Base-by-base conservation (phyloP, 2,797 vertebrate species). In the Hippoglossus hippoglossus region DNA sequence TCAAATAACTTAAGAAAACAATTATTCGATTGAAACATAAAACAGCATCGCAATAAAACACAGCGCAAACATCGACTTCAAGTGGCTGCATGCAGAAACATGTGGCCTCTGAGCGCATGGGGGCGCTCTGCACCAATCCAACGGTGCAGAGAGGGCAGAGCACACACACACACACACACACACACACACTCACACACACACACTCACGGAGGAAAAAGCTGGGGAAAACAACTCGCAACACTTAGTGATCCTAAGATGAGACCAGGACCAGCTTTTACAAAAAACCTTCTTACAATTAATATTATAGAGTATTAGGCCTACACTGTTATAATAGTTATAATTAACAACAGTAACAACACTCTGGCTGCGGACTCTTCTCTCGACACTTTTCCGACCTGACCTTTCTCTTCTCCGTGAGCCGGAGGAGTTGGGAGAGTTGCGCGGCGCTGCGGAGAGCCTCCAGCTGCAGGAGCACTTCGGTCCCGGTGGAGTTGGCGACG, bases 401-500 rank as follows among this genome's bases (percentile, higher is more conserved):
- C 95, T 95, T 95, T 92, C 89, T 91, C 90, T 91, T 94, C 86
- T 93, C 94, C 85, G 92, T 85, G 71, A 94, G 93, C 16, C 87
- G 91, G 80, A 91, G 86, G 81, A 94, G 92, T 91, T 94, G 92
- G 8, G 93, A 92, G 88, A 95, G 94, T 92, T 93, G 93, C 89
- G 92, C 92, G 82, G 94, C 92, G 89, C 86, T 92, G 88, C 94
- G 92, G 67, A 94, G 90, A 89, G 94, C 92, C 83, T 95, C 94
- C 93, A 95, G 91, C 90, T 94, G 93, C 89, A 94, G 90, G n/a
- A 95, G 89, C 90, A 88, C 90, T 88, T 94, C 91, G 72, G 94
- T 94, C 93, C 93, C 94, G 90, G 92, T 87, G 93, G 94, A 95
- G 93, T 95, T 94, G 85, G 93, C 91, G 71, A 95, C 94, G 59